A percentile compares a stretch with the other conserved stretches of the same genome.
Evolutionary conservation across 2,888 invertebrate genomes (phyloP).

Genomic region (Gymnoscelis rufifasciata): DNA sequence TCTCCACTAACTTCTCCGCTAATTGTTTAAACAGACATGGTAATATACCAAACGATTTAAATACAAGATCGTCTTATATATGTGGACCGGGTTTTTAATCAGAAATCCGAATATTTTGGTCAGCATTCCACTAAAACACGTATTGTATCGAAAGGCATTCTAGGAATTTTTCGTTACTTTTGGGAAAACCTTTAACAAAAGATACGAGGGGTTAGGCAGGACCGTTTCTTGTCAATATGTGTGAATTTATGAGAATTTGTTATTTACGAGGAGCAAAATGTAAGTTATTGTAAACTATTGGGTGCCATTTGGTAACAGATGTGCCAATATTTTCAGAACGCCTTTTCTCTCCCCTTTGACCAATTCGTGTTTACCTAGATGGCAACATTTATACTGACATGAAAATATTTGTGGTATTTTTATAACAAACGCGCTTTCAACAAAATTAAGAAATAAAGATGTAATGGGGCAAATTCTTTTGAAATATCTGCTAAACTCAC

Average conservation of each 20-base stretch:
- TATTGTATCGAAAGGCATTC: conserved; percentile 34
- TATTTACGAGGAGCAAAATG: conserved; percentile 30
- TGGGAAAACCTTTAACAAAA: conserved; percentile 49
- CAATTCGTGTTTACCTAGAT: no score
- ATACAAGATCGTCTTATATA: no score
- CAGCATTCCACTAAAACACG: conserved; percentile 3
- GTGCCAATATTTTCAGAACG: background rate
- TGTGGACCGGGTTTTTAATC: no score
- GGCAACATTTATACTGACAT: no score
- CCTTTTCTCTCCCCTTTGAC: background rate
- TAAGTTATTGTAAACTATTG: conserved; percentile 12
- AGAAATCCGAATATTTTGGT: conserved; percentile 1
- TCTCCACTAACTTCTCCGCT: no score
- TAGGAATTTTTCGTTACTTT: conserved; percentile 54
- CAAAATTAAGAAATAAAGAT: no score
- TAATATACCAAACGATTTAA: no score
- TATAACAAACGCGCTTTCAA: no score
- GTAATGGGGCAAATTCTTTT: no score
- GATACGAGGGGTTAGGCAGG: conserved; percentile 53
- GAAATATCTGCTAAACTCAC: no score
- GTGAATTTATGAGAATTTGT: conserved; percentile 54
- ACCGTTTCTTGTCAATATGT: conserved; percentile 53
- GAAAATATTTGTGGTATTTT: no score
- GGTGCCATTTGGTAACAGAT: background rate
- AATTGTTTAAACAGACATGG: no score